Conservation (phyloP, 2,888 invertebrate species). For the Drosophila limbata region DNA sequence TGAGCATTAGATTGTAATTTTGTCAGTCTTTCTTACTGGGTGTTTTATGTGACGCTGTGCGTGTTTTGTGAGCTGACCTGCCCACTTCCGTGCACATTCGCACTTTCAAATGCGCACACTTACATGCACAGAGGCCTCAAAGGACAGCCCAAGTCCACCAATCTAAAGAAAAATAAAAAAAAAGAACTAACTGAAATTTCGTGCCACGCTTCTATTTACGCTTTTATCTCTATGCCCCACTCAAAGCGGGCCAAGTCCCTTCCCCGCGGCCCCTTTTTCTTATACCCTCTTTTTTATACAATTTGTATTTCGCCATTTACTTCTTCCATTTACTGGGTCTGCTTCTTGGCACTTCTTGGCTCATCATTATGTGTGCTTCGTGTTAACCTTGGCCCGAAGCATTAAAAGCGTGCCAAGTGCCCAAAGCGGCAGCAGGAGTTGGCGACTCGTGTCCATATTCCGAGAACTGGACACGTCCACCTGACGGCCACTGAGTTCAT, state of each 20-base stretch:
- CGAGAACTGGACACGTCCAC: conserved; percentile 38
- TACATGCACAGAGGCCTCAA: conserved; percentile 10
- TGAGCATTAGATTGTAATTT: neutral
- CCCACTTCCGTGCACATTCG: conserved; percentile 52
- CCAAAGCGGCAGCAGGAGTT: conserved; percentile 30
- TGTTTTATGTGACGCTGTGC: conserved; percentile 35
- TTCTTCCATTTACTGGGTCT: conserved; percentile 56
- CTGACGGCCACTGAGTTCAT: conserved; percentile 39
- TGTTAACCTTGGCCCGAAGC: conserved; percentile 73
- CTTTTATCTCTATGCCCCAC: conserved; percentile 74
- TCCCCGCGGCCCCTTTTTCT: neutral
- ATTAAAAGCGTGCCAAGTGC: conserved; percentile 78
- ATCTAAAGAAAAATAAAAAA: conserved; percentile 45
- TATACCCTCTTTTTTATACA: conserved; percentile 60
- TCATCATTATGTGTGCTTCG: conserved; percentile 54
- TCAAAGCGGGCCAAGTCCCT: conserved; percentile 19
- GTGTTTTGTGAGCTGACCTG: conserved; percentile 53
- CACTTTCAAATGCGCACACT: conserved; percentile 65
- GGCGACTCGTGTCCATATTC: conserved; percentile 12
- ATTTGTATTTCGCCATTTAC: conserved; percentile 73
- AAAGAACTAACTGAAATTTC: conserved; percentile 53
- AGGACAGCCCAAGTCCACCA: conserved; percentile 53
- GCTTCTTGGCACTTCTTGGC: conserved; percentile 36
- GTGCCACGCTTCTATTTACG: conserved; percentile 77
- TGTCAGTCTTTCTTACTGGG: conserved; percentile 25